Base-by-base conservation (phyloP, 2,888 invertebrate species). In the Geotrupes spiniger region DNA sequence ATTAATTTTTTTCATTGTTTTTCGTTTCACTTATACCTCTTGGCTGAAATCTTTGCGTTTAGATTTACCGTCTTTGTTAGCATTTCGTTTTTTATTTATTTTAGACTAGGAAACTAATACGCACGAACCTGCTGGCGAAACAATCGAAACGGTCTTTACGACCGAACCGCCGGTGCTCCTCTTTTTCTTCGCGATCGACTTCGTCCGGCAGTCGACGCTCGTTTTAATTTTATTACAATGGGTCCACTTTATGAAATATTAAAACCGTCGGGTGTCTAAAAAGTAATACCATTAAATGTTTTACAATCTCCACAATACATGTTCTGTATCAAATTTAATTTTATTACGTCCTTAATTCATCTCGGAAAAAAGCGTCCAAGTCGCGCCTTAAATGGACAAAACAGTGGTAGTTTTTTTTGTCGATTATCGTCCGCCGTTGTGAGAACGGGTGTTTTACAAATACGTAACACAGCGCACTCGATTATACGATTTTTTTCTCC, bases 211-310 rank as follows among this genome's bases (percentile, higher is more conserved):
- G n/a, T n/a, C n/a, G n/a, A n/a, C n/a, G 8, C 33, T 33, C 33
- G 33, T 33, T 10, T 14, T 33, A 29, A 14, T 33, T 33, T 33
- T 15, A 15, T 10, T 14, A 15, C 15, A 33, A 33, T 33, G 52
- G 63, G 33, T 53, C 63, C 44, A 50, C 60, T 63, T 64, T 63
- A 64, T 63, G 61, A 64, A 64, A 65, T 64, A 64, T 46, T 46
- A 46, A 68, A 65, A 59, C 58, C 53, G 51, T 47, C 46, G 44
- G 55, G 62, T 59, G 62, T 60, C 63, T 64, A 65, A 65, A 66
- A 67, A 65, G 61, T 60, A 60, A 66, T 68, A 64, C 66, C 57
- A 66, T 66, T 65, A 65, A 65, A 53, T 68, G 68, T 68, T 68
- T 66, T 65, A 68, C 67, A 66, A 58, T 50, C 58, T 54, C 53